Conservation (phyloP, 2,797 vertebrate genomes). For the Pogonophryne albipinna region DNA sequence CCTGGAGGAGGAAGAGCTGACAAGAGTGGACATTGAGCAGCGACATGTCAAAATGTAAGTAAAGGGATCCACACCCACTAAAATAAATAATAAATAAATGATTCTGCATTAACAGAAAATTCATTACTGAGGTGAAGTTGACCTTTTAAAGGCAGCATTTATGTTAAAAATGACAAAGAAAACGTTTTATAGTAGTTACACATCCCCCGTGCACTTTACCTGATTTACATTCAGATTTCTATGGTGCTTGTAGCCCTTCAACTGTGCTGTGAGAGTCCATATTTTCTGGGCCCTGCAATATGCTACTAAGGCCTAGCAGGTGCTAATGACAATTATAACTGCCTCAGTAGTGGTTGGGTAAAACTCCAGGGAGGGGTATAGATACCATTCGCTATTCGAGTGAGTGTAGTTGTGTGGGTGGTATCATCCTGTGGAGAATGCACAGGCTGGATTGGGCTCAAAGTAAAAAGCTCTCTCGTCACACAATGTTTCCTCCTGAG, state of each 20-base stretch:
- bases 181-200: background rate
- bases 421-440: conserved; percentile 48
- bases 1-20: conserved; percentile 94
- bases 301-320: conserved; percentile 51
- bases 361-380: conserved; percentile 64
- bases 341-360: conserved; percentile 55
- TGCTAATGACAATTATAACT: conserved; percentile 69
- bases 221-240: background rate
- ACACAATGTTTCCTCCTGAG: conserved; percentile 51
- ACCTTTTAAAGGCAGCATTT: background rate
- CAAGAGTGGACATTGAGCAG: conserved; percentile 91
- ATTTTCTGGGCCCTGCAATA: conserved; percentile 35
- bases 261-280: conserved; percentile 36
- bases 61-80: conserved; percentile 24
- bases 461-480: conserved; percentile 43
- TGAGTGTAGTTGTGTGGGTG: conserved; percentile 56
- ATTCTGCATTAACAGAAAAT: background rate
- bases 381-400: conserved; percentile 47
- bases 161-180: background rate
- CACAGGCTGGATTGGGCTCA: conserved; percentile 34
- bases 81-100: too few species aligned
- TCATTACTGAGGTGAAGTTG: background rate
- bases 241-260: conserved; percentile 9
- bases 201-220: background rate
- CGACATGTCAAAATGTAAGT: conserved; percentile 96